Percentiles rank a stretch among this genome's conserved stretches.
phyloP scores from a whole-genome alignment of 1,140 invertebrate genomes.

The Pygmarrhopalites habei region DNA sequence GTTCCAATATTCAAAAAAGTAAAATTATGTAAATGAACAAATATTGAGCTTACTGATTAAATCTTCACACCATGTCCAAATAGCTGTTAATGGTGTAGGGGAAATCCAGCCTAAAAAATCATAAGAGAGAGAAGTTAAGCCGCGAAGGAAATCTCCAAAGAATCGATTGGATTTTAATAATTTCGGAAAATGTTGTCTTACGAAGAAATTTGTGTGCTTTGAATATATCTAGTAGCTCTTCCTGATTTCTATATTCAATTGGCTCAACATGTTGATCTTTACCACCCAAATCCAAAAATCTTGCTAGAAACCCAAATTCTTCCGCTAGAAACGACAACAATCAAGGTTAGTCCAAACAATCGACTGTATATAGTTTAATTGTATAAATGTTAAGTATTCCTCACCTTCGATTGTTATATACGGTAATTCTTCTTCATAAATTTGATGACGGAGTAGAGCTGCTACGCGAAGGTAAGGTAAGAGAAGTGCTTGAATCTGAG shows the following conservation, averaged over 20 bases:
- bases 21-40: no score
- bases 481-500: constrained; percentile 68
- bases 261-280: constrained; percentile 41
- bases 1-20: no score
- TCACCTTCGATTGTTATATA: constrained; percentile 13
- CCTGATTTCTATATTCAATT: background rate
- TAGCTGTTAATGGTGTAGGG: constrained; percentile 32
- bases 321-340: no score
- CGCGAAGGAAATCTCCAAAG: no score
- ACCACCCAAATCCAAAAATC: constrained; percentile 49
- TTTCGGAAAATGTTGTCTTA: no score
- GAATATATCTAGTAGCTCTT: constrained; percentile 15
- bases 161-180: no score
- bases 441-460: constrained; percentile 71
- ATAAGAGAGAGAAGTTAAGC: no score
- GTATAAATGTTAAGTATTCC: no score
- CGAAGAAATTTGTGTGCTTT: constrained; percentile 35
- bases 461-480: constrained; percentile 78
- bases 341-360: no score
- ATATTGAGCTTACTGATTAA: no score
- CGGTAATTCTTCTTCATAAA: constrained; percentile 74
- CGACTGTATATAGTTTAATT: no score
- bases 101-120: no score
- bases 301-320: constrained; percentile 28
- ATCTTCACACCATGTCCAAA: constrained; percentile 58